These are phyloP conservation scores for Galaxea fascicularis DNA, from an alignment of 92 coral and sea anemone species.

Conservation along the genomic window DNA sequence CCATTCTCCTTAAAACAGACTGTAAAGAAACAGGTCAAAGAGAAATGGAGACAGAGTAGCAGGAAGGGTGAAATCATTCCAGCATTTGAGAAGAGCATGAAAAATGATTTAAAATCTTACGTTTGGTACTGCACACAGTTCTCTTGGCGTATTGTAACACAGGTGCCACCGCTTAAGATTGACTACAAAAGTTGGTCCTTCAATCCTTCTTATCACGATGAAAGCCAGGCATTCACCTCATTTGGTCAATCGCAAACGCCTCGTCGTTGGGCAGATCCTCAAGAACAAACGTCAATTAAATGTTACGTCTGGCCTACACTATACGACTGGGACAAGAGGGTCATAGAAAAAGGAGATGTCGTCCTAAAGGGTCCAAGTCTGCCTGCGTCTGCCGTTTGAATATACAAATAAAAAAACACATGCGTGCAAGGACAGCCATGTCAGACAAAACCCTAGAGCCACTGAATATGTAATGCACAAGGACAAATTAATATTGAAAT, in stretches of 20 bases:
- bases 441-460: too few species aligned
- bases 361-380: not conserved
- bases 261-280: not conserved
- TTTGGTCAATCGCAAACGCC: not conserved
- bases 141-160: constrained; percentile 29
- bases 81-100: not conserved
- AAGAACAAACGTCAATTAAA: not conserved
- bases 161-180: constrained; percentile 6
- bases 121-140: constrained; percentile 20
- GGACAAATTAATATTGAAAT: too few species aligned
- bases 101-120: constrained; percentile 3
- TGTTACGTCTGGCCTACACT: constrained; percentile 22
- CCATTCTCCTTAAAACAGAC: not conserved
- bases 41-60: not conserved
- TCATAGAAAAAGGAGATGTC: constrained; percentile 26
- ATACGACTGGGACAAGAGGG: constrained; percentile 11
- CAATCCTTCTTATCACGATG: not conserved
- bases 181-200: constrained; percentile 4
- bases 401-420: too few species aligned
- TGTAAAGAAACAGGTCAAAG: not conserved
- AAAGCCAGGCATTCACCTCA: constrained; percentile 7
- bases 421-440: too few species aligned
- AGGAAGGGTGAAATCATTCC: not conserved
- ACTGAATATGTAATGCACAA: too few species aligned
- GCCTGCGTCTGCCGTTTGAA: not conserved